Evolutionary conservation across 2,797 vertebrate genomes (phyloP), one percentile per base, ranked within the genome.

Genomic region (Takifugu rubripes): DNA sequence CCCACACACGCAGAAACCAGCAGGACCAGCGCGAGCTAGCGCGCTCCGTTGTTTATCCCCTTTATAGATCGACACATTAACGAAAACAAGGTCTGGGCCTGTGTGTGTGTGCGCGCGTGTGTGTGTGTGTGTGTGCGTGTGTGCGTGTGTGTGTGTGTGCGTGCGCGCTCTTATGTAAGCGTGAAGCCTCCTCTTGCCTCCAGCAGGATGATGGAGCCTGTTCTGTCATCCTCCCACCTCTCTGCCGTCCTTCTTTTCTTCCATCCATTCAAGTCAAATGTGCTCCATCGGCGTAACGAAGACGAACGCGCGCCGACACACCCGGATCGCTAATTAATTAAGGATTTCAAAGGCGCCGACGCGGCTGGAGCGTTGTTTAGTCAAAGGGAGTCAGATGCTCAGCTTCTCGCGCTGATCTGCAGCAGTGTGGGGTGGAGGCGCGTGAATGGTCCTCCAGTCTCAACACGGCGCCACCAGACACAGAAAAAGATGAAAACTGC

Each of bases 161-260:
- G 70, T 71, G 68, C 66, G 61, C 74, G 21, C 64, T 71, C 58
- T 86, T 88, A 83, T 70, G 74, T 84, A 85, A 87, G 75, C 67
- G 59, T 5, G 57, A 74, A 55, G 74, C 84, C 78, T 84, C 74
- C 66, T 83, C 82, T 67, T 68, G 84, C 86, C 81, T 81, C 50
- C 11, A 81, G 82, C 72, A 65, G 42, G 66, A 81, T 72, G 75
- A 78, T 81, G 71, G 74, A 84, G 81, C 74, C 54, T 46, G 83
- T 84, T 84, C 12, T 85, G 83, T 84, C 82, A 82, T 86, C 75
- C 85, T 85, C 83, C 82, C 78, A 84, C 84, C 64, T 61, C 62
- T 72, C 54, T 55, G 48, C 33, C 40, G 49, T 55, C 29, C 29
- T 51, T 52, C 25, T 58, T 56, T 58, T 53, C 6, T n/a, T 49